Evolutionary conservation across 35 echinoderm and acorn worm species (phyloP), one percentile per base, ranked within the genome.

Genomic region (Acanthaster planci): DNA sequence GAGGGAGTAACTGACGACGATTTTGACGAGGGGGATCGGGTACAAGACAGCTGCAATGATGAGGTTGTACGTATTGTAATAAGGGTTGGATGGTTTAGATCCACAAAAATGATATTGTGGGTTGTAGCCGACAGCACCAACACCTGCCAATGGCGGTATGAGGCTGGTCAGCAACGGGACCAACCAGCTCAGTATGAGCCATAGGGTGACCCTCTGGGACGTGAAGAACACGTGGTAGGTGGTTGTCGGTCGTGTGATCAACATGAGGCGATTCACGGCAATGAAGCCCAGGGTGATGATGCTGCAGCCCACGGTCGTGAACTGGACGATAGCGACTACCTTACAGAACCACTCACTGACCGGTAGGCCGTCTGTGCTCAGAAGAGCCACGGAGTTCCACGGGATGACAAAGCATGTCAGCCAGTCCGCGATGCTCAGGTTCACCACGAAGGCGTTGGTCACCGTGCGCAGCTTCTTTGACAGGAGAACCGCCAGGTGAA

Each of bases 1-100:
- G 23, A 67, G 51, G 12, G 78, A 31, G 51, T 97, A 97, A 67
- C 89, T 79, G 16, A 81, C 52, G 40, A 92, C 76, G 47, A 97
- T 97, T 52, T 80, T 34, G 21, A 88, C 12, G 15, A 95, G 80
- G 8, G 93, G 89, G n/a, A 95, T n/a, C 38, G 39, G 21, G 51
- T n/a, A 91, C 79, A 38, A 86, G 78, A 1, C 91, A 64, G 5
- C 86, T 86, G 17, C 82, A 52, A 26, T 83, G 82, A 8, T 86
- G 47, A 29, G 89, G 38, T 19, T 88, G 68, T 38, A 60, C 79
- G 9, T 55, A 39, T 30, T 88, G 56, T 38, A 55, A 38, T 14
- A 39, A 40, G 1, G 51, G 39, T 44, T 56, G 42, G 29, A 80
- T 53, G 37, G 60, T 53, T 32, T 77, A 52, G 31, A 56, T 53